Evolutionary conservation across 2,888 invertebrate species (phyloP), one percentile per base, ranked within the genome.

Genomic region (Nephrotoma appendiculata): DNA sequence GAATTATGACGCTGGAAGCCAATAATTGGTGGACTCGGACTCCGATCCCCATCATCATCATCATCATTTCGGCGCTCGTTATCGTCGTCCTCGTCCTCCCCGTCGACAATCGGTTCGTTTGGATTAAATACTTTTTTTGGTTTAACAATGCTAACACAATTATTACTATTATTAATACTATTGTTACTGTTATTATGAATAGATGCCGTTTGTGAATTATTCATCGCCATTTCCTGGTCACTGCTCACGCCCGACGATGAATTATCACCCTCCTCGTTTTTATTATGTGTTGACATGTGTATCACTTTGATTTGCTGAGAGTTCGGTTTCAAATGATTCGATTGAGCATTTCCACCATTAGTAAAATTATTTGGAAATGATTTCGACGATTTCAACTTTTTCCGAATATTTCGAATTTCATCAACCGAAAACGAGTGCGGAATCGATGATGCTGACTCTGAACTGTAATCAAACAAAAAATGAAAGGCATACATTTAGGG

Each of bases 181-280:
- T 41, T 83, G 11, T 83, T 83, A 41, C 41, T 89, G 89, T 87
- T 89, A 91, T 90, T 87, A 86, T 91, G 91, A 87, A 91, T 92
- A 57, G 91, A 91, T 6, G 91, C 91, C 71, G 31, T 31, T 31
- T 19, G 31, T 31, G 71, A 88, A 41, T 93, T 93, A 86, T 93
- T 93, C 2, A 93, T 92, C 1, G 93, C 93, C 31, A 94, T 92
- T 89, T 95, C 97, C 91, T 97, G 97, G 92, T 97, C 97, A 86
- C 96, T 96, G 88, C 96, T 96, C 0, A 97, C 97, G 41, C 97
- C 97, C 42, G 96, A 96, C 5, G 97, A 96, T 88, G 97, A 96
- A 92, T 97, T 97, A 91, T 97, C 97, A 86, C 96, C 96, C 91
- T 97, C 97, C 92, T 96, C 96, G 6, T 93, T 91, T 87, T 92